These are phyloP conservation scores for Enhydra lutris DNA, from an alignment of 2,113 vertebrate genomes.

Conservation along the genomic window DNA sequence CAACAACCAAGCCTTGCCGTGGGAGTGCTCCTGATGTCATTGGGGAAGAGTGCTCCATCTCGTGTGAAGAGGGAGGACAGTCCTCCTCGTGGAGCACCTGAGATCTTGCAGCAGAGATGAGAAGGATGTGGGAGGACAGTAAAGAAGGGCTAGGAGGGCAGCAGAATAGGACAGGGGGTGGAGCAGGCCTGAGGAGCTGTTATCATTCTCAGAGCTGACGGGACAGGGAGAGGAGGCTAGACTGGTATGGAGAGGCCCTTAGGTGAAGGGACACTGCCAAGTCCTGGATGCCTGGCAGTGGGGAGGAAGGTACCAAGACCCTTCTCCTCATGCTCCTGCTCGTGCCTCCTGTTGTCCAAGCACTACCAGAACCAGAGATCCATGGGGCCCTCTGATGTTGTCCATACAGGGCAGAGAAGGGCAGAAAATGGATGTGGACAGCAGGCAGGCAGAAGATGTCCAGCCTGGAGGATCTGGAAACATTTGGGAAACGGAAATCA, in stretches of 20 bases:
- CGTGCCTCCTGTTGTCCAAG: accelerated
- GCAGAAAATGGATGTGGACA: background rate
- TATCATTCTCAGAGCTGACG: accelerated
- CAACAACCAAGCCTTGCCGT: accelerated
- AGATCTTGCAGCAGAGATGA: accelerated
- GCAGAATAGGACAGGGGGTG: accelerated
- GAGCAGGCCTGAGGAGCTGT: no score
- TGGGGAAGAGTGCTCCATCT: accelerated
- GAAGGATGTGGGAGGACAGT: no score
- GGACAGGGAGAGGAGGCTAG: background rate
- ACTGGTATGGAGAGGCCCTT: no score
- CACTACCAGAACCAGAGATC: background rate
- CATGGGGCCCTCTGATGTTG: accelerated
- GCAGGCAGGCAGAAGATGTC: background rate
- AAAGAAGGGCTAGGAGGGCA: accelerated
- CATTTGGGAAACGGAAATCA: background rate
- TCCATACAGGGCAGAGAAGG: background rate
- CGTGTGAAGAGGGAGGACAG: background rate
- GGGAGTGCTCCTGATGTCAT: accelerated
- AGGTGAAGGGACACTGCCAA: background rate
- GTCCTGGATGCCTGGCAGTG: background rate
- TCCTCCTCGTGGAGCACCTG: background rate
- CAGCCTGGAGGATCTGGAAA: background rate
- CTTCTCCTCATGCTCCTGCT: no score
- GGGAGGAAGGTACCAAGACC: accelerated